phyloP scores from a whole-genome alignment of 2,113 vertebrate species.

The Indicator indicator region DNA sequence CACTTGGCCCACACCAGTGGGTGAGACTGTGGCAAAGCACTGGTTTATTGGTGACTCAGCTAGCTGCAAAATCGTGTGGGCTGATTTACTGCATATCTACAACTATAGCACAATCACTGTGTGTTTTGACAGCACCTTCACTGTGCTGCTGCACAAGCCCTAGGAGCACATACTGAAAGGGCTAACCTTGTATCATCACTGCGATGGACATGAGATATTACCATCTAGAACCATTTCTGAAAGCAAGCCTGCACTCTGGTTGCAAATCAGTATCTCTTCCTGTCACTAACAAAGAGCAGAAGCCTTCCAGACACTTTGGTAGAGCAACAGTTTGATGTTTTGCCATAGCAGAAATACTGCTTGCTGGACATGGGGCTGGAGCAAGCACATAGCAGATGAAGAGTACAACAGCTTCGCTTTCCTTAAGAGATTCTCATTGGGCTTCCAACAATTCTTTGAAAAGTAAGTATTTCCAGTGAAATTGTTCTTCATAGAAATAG shows the following conservation, averaged over 20 bases:
- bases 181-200: accelerated
- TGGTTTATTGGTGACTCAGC: accelerated
- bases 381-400: neutral
- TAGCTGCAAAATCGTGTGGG: neutral
- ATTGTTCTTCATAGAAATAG: constrained; percentile 23
- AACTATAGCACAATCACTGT: accelerated
- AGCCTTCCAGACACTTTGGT: neutral
- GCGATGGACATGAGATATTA: neutral
- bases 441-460: neutral
- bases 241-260: neutral
- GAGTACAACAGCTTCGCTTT: accelerated
- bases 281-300: neutral
- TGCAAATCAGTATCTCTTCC: neutral
- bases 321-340: neutral
- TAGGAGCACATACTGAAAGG: neutral
- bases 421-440: neutral
- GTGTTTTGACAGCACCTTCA: neutral
- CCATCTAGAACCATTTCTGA: neutral
- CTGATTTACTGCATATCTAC: too few species aligned
- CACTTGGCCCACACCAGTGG: neutral
- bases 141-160: neutral
- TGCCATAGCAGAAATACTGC: neutral
- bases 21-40: accelerated
- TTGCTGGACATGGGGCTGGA: neutral
- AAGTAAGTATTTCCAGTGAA: constrained; percentile 50